Evolutionary conservation across 2,797 vertebrate species (phyloP), one percentile per base, ranked within the genome.

Genomic region (Falco concolor): DNA sequence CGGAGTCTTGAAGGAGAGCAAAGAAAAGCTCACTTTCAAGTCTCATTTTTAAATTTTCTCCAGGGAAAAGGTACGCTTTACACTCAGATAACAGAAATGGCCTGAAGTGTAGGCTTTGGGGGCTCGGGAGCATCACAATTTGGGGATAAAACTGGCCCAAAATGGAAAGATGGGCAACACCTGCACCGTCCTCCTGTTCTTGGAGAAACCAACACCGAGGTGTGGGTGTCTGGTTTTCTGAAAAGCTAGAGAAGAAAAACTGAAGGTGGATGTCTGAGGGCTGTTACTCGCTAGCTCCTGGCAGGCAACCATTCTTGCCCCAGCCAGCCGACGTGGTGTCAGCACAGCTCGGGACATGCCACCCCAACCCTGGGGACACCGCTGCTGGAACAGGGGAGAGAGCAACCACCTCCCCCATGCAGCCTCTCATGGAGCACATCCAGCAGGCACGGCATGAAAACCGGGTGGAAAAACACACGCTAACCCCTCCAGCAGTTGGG

Each of bases 71-170:
- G 1, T n/a, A 36, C 19, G 12, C 16, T 54, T 79, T 28, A n/a
- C 24, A 28, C 23, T 57, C 53, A 77, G 42, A 61, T 84, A 76
- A 79, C 1, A 16, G 42, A 79, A 87, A 65, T 11, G 54, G 12
- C 23, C 47, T 32, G n/a, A 77, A 84, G 32, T 0, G 0, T 13
- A 44, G 44, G 10, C 3, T 16, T 65, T 4, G 50, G 3, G 30
- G 34, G 24, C 9, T 7, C 63, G 24, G 30, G 8, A 63, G 3
- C 22, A 30, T 45, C 4, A 0, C 21, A 2, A 4, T 42, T 65
- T 32, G 40, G 53, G 81, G 45, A 64, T 32, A 78, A 87, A 80
- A 78, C 36, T 1, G 2, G 8, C 45, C 28, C 49, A 34, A 67
- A 74, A 1, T 15, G 20, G 47, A 45, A 74, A 65, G 40, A 52